phyloP scores from a whole-genome alignment of 2,888 invertebrate genomes.

The Dusona sp. region DNA sequence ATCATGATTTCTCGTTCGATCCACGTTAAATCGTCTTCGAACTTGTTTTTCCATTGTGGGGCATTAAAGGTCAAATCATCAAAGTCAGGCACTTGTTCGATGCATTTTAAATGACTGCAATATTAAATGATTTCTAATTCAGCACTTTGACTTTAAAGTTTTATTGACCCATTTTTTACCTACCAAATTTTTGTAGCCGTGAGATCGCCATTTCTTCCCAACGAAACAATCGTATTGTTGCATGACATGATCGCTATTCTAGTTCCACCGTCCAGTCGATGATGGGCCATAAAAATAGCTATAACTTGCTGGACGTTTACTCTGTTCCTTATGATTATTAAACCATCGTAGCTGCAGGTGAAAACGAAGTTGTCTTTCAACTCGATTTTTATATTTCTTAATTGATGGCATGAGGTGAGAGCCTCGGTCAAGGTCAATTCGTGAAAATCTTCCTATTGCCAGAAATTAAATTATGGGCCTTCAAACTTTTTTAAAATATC shows the following conservation, averaged over 20 bases:
- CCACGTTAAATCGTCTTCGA: constrained; percentile 72
- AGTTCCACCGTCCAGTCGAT: constrained; percentile 85
- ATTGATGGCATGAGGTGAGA: constrained; percentile 81
- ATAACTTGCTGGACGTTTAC: constrained; percentile 75
- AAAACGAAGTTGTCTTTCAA: constrained; percentile 77
- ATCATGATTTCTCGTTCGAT: constrained; percentile 67
- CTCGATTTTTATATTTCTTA: constrained; percentile 80
- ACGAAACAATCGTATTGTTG: constrained; percentile 80
- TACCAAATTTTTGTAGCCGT: constrained; percentile 74
- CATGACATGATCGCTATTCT: constrained; percentile 84
- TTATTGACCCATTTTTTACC: constrained; percentile 3
- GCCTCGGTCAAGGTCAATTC: constrained; percentile 67
- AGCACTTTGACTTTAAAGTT: background rate
- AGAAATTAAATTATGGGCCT: background rate
- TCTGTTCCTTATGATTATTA: constrained; percentile 81
- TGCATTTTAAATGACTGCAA: constrained; percentile 52
- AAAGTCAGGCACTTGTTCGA: background rate
- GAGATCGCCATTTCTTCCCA: constrained; percentile 84
- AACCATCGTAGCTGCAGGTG: constrained; percentile 85
- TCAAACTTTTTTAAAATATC: background rate
- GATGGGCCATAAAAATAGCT: constrained; percentile 82
- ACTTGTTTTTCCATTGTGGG: background rate
- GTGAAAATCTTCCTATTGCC: constrained; percentile 71
- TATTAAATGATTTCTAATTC: background rate
- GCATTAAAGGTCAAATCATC: background rate